Evolutionary conservation across 2,888 invertebrate genomes (phyloP), one percentile per base, ranked within the genome.

Genomic region (Dryocosmus kuriphilus): DNA sequence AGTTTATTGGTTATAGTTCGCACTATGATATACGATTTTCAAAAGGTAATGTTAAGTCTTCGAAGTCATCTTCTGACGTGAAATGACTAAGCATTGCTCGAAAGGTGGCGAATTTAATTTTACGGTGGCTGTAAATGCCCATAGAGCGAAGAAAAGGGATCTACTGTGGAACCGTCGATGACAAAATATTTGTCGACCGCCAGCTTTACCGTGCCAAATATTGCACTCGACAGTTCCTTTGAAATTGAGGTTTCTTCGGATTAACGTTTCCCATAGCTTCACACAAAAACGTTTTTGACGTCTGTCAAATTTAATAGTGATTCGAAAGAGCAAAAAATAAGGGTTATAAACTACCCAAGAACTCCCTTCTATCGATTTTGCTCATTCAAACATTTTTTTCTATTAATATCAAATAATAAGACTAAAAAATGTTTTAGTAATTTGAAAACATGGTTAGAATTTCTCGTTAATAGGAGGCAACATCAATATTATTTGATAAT

Each of bases 41-140:
- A n/a, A 51, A 51, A n/a, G 51, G n/a, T 51, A 51, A 51, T n/a
- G 8, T 19, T 46, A 7, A 46, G 19, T n/a, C 9, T 51, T 51
- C 51, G n/a, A 51, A 57, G 57, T 57, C 57, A 57, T 57, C 24
- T 57, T 11, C 4, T 22, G 22, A 24, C 57, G 22, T 24, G 24
- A 24, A 22, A n/a, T 30, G 30, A 46, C 19, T 24, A 41, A 24
- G 41, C 67, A 16, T 41, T 22, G 14, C 38, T 67, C 24, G 9
- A 62, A 55, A 30, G 16, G 62, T 46, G 51, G 65, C 30, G 77
- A 76, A 75, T 77, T 77, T 75, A 60, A 60, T 78, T 80, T 81
- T 81, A 81, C 76, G 75, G 41, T 55, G 30, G 74, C 75, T 62
- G 77, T 80, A 76, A 79, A 79, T 79, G 78, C 30, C 51, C 46